Evolutionary conservation across 2,888 invertebrate genomes (phyloP).

Genomic region (Mesochorus sp.): DNA sequence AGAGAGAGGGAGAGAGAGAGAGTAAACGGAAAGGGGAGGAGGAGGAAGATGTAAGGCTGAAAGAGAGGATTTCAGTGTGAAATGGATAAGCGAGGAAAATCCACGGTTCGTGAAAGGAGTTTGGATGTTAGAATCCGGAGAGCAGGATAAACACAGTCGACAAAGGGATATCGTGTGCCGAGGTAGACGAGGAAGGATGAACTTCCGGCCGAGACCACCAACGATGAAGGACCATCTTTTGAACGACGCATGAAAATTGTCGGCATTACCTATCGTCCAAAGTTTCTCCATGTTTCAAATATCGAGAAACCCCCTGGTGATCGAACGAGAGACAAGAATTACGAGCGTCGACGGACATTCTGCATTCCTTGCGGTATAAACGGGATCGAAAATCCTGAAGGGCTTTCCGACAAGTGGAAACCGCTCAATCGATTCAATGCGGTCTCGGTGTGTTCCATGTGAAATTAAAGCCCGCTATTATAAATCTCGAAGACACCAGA

Average conservation of each 20-base stretch:
- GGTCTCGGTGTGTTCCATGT: too few species aligned
- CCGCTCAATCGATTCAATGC: too few species aligned
- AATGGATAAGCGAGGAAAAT: constrained; percentile 56
- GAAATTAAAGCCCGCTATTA: too few species aligned
- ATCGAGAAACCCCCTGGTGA: background rate
- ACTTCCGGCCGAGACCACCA: constrained; percentile 44
- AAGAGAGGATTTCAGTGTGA: constrained; percentile 26
- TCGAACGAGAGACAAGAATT: background rate
- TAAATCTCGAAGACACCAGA: too few species aligned
- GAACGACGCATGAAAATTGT: constrained; percentile 26
- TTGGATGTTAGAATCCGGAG: constrained; percentile 32
- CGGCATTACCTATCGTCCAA: background rate
- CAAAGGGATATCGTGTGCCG: constrained; percentile 37
- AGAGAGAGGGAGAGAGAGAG: background rate
- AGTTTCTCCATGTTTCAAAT: background rate
- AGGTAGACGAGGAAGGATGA: constrained; percentile 44
- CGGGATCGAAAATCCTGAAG: too few species aligned
- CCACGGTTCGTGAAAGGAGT: constrained; percentile 36
- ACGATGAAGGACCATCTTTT: constrained; percentile 26
- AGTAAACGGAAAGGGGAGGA: background rate
- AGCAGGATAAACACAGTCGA: constrained; percentile 48
- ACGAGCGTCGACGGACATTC: background rate
- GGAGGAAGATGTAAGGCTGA: constrained; percentile 8
- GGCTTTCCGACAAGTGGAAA: too few species aligned
- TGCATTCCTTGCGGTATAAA: too few species aligned